Conservation (phyloP, 2,797 vertebrate genomes). For the Darevskia mixta region DNA sequence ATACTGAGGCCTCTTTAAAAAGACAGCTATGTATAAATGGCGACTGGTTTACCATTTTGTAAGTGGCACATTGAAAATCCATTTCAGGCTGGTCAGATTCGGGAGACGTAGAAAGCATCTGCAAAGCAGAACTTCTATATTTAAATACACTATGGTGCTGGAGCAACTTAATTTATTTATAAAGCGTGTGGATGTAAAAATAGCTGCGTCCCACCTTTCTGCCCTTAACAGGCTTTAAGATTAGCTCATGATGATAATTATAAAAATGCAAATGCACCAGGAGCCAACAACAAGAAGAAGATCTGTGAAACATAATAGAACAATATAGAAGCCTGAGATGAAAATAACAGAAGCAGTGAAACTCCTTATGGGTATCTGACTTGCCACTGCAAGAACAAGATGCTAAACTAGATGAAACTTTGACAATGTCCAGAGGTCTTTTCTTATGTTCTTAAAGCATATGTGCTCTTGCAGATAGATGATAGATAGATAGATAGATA, state of each 20-base stretch:
- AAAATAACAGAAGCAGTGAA: not conserved
- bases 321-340: not conserved
- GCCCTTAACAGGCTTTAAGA: not conserved
- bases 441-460: too few relatives aligned
- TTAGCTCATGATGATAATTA: not conserved
- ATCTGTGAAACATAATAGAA: not conserved
- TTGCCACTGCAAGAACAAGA: too few relatives aligned
- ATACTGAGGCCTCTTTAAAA: conserved; percentile 57
- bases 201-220: not conserved
- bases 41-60: conserved; percentile 43
- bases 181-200: not conserved
- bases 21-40: conserved; percentile 26
- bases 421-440: too few relatives aligned
- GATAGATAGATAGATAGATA: too few relatives aligned
- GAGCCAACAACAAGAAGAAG: not conserved
- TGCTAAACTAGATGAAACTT: too few relatives aligned
- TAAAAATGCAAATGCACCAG: not conserved
- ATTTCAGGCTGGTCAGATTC: conserved; percentile 46
- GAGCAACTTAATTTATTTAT: not conserved
- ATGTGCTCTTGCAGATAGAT: too few relatives aligned
- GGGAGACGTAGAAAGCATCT: conserved; percentile 22
- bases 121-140: conserved; percentile 30
- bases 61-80: conserved; percentile 31
- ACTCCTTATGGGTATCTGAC: not conserved
- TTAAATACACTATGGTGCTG: not conserved